Evolutionary conservation across 2,113 vertebrate species (phyloP).

Genomic region (Diadophis punctatus): DNA sequence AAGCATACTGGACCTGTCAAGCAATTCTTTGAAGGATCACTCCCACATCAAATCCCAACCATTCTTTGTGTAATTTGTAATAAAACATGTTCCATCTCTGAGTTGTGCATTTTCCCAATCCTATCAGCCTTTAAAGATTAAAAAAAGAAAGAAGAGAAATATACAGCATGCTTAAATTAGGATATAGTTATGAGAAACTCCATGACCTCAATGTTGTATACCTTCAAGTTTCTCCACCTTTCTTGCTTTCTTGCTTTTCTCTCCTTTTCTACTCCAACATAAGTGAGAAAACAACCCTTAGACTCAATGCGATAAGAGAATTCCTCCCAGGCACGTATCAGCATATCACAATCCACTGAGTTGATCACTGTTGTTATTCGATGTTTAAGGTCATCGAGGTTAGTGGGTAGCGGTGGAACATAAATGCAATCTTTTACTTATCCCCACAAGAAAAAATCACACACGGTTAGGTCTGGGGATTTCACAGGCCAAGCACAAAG

Average conservation of each 20-base stretch:
- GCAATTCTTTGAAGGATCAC: background rate
- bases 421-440: no score
- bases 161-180: background rate
- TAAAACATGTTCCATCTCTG: background rate
- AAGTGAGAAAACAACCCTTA: background rate
- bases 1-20: background rate
- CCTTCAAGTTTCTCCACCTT: background rate
- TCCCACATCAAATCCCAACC: background rate
- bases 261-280: background rate
- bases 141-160: background rate
- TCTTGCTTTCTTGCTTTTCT: background rate
- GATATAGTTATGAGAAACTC: background rate
- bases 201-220: background rate
- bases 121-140: background rate
- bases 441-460: no score
- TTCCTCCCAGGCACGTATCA: no score
- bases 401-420: no score
- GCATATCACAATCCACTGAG: no score
- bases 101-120: background rate
- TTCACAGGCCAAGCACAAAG: no score
- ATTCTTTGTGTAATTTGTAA: background rate
- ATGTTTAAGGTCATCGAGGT: no score
- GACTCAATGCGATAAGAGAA: no score
- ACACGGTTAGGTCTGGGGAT: no score
- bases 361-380: no score